These are phyloP conservation scores for Phaethon lepturus DNA, from an alignment of 2,113 vertebrate species.

Conservation along the genomic window DNA sequence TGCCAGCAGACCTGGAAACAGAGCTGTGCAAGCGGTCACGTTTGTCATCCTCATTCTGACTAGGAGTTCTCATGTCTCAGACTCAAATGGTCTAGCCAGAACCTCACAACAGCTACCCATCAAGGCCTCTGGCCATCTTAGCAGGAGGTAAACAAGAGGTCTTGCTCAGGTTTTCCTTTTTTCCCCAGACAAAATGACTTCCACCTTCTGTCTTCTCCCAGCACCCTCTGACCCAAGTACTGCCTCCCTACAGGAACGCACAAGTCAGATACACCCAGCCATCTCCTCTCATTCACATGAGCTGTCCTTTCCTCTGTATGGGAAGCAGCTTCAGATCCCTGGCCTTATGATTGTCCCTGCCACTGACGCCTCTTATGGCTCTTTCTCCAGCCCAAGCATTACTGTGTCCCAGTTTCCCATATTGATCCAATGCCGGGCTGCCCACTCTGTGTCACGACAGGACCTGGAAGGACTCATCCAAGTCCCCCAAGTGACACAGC, in stretches of 20 bases:
- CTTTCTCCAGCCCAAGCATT: not conserved
- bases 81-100: not conserved
- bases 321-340: not conserved
- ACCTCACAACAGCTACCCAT: not conserved
- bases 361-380: not conserved
- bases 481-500: not conserved
- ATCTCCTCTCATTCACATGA: not conserved
- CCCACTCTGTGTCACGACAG: not conserved
- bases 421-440: accelerated
- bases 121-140: not conserved
- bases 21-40: not conserved
- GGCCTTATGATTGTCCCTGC: not conserved
- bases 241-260: not conserved
- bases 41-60: not conserved
- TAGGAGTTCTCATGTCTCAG: not conserved
- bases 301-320: not conserved
- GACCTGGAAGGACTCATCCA: not conserved
- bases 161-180: not conserved
- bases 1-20: not conserved
- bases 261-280: not conserved
- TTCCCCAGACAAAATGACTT: not conserved
- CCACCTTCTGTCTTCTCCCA: not conserved
- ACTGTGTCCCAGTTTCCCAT: not conserved
- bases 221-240: not conserved
- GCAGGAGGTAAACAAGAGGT: not conserved